A percentile compares a stretch with the other conserved stretches of the same genome.
These are phyloP conservation scores for Promerops cafer DNA, from an alignment of 2,113 vertebrate species.

Conservation along the genomic window DNA sequence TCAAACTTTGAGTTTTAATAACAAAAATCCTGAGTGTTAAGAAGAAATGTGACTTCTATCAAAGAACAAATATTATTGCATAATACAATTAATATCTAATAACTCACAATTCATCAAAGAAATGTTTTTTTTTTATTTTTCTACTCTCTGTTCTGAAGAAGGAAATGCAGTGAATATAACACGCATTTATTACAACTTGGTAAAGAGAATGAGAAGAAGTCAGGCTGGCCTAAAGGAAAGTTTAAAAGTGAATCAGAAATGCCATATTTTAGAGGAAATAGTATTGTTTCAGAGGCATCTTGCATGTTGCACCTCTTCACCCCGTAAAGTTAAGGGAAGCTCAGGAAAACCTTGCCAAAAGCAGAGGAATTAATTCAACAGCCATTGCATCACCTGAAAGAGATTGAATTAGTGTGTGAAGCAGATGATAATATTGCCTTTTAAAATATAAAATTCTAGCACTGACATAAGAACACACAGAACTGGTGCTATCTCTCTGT, in stretches of 20 bases:
- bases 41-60: neutral
- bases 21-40: neutral
- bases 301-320: neutral
- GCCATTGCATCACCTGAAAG: neutral
- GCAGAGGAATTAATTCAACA: neutral
- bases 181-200: accelerated
- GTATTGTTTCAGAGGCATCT: neutral
- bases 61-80: neutral
- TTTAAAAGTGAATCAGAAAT: neutral
- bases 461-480: neutral
- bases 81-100: neutral
- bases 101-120: neutral
- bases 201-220: neutral
- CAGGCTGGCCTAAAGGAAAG: neutral
- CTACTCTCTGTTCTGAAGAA: neutral
- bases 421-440: neutral
- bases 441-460: neutral
- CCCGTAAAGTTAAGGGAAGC: neutral
- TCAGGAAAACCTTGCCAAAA: neutral
- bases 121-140: neutral
- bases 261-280: neutral
- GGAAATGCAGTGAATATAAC: neutral
- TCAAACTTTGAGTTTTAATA: neutral
- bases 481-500: neutral
- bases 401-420: neutral